Base-by-base conservation (phyloP, 2,113 vertebrate genomes). In the Pithys albifrons region DNA sequence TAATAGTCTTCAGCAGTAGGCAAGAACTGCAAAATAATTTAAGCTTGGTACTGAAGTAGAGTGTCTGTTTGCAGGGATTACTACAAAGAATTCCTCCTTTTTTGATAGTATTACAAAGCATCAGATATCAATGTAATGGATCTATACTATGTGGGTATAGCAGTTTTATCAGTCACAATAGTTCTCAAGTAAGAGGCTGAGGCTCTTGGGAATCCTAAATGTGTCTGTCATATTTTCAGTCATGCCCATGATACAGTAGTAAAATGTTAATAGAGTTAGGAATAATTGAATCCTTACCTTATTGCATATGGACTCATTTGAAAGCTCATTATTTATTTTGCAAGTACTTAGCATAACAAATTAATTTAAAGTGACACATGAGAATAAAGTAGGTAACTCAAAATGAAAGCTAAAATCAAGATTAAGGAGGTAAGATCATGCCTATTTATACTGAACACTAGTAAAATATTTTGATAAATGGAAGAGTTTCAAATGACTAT, bases 301-400 rank as follows among this genome's bases (percentile, higher is more conserved):
- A 92, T 88, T 95, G 80, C 67, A 84, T 78, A 96, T 39, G 64
- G 64, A 48, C 43, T 78, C 19, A 13, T 94, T 84, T 94, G 79
- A 96, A 92, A 94, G 71, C 22, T 91, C 90, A 80, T 96, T 93
- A 94, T 94, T 97, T 96, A 93, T 97, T 93, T 96, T 90, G 72
- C 67, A 94, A 92, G 45, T 81, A 54, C 70, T 95, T 96, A 94
- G 61, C 79, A 96, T 93, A 93, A 94, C 72, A 87, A 96, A 94
- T 95, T 95, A 93, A 95, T 95, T 65, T 86, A 19, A 86, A 91
- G 14, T 91, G 88, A 72, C 80, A 79, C 23, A 78, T 72, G 54
- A 87, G 91, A 94, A 87, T 89, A 78, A 96, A 91, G 45, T 35
- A 90, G n/a, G 75, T 54, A 91, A 79, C 25, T 77, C 62, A 67